phyloP scores from a whole-genome alignment of 2,888 invertebrate species.

The Melanchra persicariae region DNA sequence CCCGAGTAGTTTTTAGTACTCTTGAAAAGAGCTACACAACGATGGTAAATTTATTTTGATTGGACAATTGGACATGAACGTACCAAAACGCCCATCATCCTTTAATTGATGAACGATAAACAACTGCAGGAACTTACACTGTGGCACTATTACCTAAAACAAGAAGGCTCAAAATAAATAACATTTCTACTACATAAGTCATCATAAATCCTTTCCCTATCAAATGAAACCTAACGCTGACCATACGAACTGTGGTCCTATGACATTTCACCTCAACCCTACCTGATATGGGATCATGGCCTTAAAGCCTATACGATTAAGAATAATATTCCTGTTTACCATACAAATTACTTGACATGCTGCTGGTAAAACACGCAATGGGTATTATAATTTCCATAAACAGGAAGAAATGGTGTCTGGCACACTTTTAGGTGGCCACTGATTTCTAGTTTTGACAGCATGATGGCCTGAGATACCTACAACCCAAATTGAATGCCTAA shows the following conservation, averaged over 20 bases:
- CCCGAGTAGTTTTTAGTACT: no score
- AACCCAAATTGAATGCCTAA: no score
- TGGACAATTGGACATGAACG: no score
- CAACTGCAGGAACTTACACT: no score
- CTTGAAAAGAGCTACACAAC: no score
- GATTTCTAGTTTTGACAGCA: not conserved
- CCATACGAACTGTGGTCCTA: conserved; percentile 5
- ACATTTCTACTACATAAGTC: not conserved
- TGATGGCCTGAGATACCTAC: not conserved
- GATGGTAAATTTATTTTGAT: no score
- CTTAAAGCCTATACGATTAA: conserved; percentile 27
- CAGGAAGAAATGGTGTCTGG: conserved; percentile 13
- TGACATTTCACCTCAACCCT: conserved; percentile 38
- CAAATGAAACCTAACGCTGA: conserved; percentile 46
- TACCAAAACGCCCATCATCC: no score
- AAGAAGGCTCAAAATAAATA: not conserved
- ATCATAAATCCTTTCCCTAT: conserved; percentile 10
- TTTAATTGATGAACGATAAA: no score
- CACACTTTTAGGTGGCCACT: not conserved
- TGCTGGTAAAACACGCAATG: conserved; percentile 32
- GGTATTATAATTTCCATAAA: conserved; percentile 37
- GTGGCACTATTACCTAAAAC: not conserved
- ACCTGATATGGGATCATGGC: conserved; percentile 25
- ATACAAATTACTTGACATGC: conserved; percentile 24
- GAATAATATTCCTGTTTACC: conserved; percentile 29